Evolutionary conservation across 2,888 invertebrate species (phyloP).

Genomic region (Drosophila leonis): DNA sequence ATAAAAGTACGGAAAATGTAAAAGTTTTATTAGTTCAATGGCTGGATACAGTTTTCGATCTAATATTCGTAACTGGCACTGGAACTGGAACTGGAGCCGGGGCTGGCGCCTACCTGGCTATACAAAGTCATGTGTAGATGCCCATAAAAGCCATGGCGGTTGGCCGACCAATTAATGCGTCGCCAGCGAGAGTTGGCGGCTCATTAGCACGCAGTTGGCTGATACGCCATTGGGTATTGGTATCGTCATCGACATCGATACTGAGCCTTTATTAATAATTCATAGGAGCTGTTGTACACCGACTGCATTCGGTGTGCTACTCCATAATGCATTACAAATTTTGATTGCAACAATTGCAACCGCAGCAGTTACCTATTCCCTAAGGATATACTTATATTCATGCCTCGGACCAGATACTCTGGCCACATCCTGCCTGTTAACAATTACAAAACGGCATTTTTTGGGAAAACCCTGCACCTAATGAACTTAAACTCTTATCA

Average conservation of each 20-base stretch:
- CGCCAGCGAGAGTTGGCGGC: conserved; percentile 71
- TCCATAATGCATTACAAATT: conserved; percentile 79
- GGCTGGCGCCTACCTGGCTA: conserved; percentile 61
- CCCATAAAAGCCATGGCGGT: conserved; percentile 60
- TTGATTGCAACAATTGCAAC: conserved; percentile 38
- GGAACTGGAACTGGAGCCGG: not conserved
- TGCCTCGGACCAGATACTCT: conserved; percentile 5
- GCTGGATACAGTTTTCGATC: conserved; percentile 31
- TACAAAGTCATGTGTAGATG: conserved; percentile 55
- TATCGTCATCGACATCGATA: conserved; percentile 19
- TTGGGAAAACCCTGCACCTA: conserved; percentile 29
- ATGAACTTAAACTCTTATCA: not conserved
- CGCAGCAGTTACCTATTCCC: conserved; percentile 24
- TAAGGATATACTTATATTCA: conserved; percentile 19
- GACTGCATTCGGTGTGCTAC: conserved; percentile 42
- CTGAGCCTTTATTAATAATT: conserved; percentile 69
- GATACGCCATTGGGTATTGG: conserved; percentile 22
- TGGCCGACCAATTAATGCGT: conserved; percentile 70
- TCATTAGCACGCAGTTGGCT: conserved; percentile 74
- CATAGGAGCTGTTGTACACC: conserved; percentile 54
- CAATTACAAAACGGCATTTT: conserved; percentile 6
- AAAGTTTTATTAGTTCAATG: conserved; percentile 59
- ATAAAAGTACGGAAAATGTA: conserved; percentile 61
- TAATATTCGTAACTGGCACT: conserved; percentile 20
- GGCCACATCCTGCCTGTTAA: conserved; percentile 49